Conservation (phyloP, 2,797 vertebrate genomes). For the Coranthus polyacanthus region DNA sequence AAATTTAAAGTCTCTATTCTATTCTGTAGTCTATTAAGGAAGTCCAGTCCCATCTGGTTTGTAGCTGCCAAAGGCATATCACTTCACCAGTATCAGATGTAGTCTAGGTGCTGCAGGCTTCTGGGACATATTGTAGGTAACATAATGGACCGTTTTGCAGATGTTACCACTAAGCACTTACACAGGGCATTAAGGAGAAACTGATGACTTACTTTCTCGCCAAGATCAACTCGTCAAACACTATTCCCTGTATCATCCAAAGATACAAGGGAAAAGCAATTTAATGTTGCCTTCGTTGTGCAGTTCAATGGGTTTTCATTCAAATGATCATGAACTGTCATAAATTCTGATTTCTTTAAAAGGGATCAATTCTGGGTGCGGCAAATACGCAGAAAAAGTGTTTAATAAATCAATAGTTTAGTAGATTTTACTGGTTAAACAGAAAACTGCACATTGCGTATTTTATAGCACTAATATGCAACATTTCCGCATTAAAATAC, state of each 20-base stretch:
- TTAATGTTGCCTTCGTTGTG: neutral
- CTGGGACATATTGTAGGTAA: slow-evolving; percentile 36
- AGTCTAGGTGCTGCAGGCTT: slow-evolving; percentile 52
- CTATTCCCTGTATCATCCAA: slow-evolving; percentile 1
- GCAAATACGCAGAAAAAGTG: neutral
- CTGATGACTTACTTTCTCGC: slow-evolving; percentile 24
- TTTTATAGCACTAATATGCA: too few species aligned
- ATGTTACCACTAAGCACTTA: slow-evolving; percentile 22
- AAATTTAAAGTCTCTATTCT: slow-evolving; percentile 52
- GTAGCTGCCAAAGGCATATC: slow-evolving; percentile 43
- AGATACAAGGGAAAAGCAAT: slow-evolving; percentile 11
- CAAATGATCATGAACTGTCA: slow-evolving; percentile 2
- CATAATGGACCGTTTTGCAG: slow-evolving; percentile 29
- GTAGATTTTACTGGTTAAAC: neutral
- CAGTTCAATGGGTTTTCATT: neutral
- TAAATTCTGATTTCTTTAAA: slow-evolving; percentile 1
- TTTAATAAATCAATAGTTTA: neutral
- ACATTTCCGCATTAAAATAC: too few species aligned
- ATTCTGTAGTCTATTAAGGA: slow-evolving; percentile 47
- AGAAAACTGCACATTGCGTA: neutral
- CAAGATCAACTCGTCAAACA: slow-evolving; percentile 20
- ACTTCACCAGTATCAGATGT: slow-evolving; percentile 35
- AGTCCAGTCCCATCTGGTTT: slow-evolving; percentile 54
- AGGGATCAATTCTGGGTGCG: neutral
- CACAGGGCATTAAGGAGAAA: slow-evolving; percentile 16